Base-by-base conservation (phyloP, 2,888 invertebrate genomes). In the Hartigia nigra region DNA sequence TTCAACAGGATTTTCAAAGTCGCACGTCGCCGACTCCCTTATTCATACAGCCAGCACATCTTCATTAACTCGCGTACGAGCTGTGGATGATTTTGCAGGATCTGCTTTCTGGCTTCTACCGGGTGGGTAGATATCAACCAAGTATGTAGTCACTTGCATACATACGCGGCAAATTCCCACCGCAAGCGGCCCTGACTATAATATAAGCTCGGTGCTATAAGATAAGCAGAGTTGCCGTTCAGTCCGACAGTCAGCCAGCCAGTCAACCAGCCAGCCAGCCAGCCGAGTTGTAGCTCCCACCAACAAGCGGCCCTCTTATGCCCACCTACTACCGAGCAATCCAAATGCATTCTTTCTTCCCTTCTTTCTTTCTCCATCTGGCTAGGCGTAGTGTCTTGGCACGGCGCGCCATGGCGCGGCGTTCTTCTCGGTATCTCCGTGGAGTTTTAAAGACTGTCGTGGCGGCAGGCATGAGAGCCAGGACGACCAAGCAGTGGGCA, bases 311-410 rank as follows among this genome's bases (percentile, higher is more conserved):
- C 55, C 78, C 74, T 80, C 79, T 74, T 37, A 55, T 78, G 81
- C 84, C 85, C 87, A 85, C 87, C 86, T 86, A 87, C 87, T 85
- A 84, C 82, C 86, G 85, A 83, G 85, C 86, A 85, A 88, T 86
- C 84, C 86, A 83, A 87, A 87, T 86, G 88, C 86, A 88, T 86
- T 87, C 84, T 85, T 84, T 84, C 74, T 76, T 35, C 34, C 72
- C 34, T 72, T 72, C 72, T 72, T 72, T 72, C 81, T 79, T 82
- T 82, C 70, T 69, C 78, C 34, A 78, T 77, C 75, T 36, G 76
- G 31, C 75, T 34, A 32, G 70, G 31, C 76, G 31, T 36, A 72
- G 34, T 36, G 55, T 80, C 77, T 76, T 77, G 76, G 80, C 74
- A 77, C 78, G 74, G 75, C 75, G 79, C 77, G 78, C 81, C 72